Conservation (phyloP, 2,888 invertebrate genomes). For the Thelaira solivaga region DNA sequence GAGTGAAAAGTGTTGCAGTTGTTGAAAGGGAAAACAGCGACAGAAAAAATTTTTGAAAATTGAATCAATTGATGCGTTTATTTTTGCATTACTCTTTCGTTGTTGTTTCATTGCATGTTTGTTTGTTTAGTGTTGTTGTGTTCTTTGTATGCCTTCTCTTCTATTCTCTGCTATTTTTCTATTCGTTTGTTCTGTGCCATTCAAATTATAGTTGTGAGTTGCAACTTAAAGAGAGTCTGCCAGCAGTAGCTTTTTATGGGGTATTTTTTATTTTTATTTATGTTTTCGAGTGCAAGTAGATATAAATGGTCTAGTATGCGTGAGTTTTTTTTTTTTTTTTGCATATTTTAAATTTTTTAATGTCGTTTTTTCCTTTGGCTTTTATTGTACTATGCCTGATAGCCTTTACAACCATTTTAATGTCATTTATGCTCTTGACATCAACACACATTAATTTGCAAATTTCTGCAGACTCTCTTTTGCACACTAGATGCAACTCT, state of each 20-base stretch:
- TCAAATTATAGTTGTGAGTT: conserved; percentile 8
- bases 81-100: conserved; percentile 17
- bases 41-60: conserved; percentile 4
- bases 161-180: background rate
- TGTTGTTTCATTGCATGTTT: background rate
- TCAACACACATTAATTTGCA: conserved; percentile 55
- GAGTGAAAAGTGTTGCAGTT: conserved; percentile 30
- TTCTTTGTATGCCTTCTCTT: background rate
- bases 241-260: conserved; percentile 1
- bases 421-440: conserved; percentile 67
- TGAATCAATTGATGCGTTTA: conserved; percentile 24
- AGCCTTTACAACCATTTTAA: conserved; percentile 54
- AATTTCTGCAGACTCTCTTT: background rate
- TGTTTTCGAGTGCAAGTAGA: too few relatives aligned
- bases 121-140: background rate
- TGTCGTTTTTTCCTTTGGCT: conserved; percentile 10
- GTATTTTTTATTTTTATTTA: background rate
- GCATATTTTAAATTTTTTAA: conserved; percentile 37
- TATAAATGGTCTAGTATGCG: too few relatives aligned
- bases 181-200: background rate
- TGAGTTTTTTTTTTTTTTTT: background rate
- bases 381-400: conserved; percentile 13
- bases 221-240: conserved; percentile 19
- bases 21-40: conserved; percentile 64
- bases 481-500: too few relatives aligned